Evolutionary conservation across 2,888 invertebrate genomes (phyloP), one percentile per base, ranked within the genome.

Genomic region (Troides aeacus): DNA sequence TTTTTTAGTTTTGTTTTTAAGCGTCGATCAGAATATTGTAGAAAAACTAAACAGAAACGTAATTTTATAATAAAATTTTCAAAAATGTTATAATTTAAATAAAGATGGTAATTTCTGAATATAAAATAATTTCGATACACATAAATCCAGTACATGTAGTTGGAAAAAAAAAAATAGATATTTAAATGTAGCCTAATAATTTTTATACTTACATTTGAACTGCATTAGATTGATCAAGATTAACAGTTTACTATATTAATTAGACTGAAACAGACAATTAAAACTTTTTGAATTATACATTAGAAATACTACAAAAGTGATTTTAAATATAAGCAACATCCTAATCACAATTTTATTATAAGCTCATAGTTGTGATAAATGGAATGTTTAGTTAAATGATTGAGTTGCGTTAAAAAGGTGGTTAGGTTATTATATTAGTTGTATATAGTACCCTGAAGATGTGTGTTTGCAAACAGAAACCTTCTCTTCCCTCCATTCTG

Each of bases 311-410:
- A 53, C 53, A 53, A 53, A 21, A 53, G 53, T 18, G 18, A 53
- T 53, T 53, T 53, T 53, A 53, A 53, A 53, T 53, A 53, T 53
- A 53, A 53, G 18, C 53, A 18, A n/a, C 6, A 7, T 53, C 10
- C 18, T 53, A 53, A 53, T n/a, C 15, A 53, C n/a, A 21, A 53
- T 53, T 53, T 53, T 8, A 15, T 0, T 6, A n/a, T n/a, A n/a
- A 18, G 18, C n/a, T 53, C 6, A 8, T 53, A 12, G 18, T 53
- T 53, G 53, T n/a, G n/a, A n/a, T 53, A 53, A 53, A n/a, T 53
- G n/a, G 53, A 53, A 53, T 53, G 53, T 53, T 53, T 5, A 53
- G 53, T 53, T 53, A 53, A 53, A n/a, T 53, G n/a, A n/a, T n/a
- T 53, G 53, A 12, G 18, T 53, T 53, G 53, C 15, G 15, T 53